Evolutionary conservation across 37 sponge, comb jelly and placozoan species (phyloP), one percentile per base, ranked within the genome.

Genomic region (Chondrilla cf. caribensis): DNA sequence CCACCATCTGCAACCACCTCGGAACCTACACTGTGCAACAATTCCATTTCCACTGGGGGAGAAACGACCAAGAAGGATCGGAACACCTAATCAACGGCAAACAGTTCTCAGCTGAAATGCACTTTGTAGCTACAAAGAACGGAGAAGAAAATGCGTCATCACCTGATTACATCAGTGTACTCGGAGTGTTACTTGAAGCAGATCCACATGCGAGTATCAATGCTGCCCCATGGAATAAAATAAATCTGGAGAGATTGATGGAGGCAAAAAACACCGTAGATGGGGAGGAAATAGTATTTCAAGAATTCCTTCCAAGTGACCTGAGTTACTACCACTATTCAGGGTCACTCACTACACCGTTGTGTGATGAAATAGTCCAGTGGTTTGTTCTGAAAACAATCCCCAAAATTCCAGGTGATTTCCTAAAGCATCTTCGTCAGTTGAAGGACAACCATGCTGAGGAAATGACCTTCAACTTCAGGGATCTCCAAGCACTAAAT

Each of bases 311-410:
- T 9, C 70, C 70, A 19, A 19, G 19, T 21, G 28, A n/a, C 28
- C 32, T 68, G 7, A 3, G 32, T 37, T 68, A 68, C 70, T 9
- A 68, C 37, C 6, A 68, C 70, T 68, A 68, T 29, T 31, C 26
- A 68, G 70, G 70, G 1, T 68, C 70, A 31, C 70, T 68, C 36
- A 68, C 70, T 29, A 68, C 70, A 2, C 70, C 70, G 21, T 37
- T 37, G 35, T 68, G 70, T 29, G 19, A 31, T 3, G 70, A 68
- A 7, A 5, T 68, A 2, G 70, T 68, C 3, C 70, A 68, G 70
- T 68, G 70, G 70, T 68, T 68, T 14, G 70, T 68, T 3, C 70
- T 68, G 32, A 3, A 9, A 7, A 68, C 32, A 28, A 31, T 37
- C 70, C 26, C 2, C 4, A 68, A 14, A 68, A 36, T 28, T 7